phyloP scores from a whole-genome alignment of 1,140 invertebrate genomes.

The Orussus abietinus region DNA sequence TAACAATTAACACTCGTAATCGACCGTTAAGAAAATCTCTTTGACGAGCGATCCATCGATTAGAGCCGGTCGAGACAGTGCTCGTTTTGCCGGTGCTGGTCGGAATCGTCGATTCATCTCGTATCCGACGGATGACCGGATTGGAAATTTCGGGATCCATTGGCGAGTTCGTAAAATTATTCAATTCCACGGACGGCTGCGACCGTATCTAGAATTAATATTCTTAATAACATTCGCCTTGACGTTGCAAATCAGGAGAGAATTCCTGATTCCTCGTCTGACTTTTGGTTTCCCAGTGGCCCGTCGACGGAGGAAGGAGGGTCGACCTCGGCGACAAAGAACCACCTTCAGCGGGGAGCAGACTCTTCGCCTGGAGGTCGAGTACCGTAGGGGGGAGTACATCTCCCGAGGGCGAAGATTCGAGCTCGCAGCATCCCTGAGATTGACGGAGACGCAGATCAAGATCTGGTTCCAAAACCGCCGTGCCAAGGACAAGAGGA shows the following conservation, averaged over 20 bases:
- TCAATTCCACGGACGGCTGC: no score
- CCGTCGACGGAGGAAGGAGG: constrained; percentile 77
- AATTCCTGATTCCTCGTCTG: not conserved
- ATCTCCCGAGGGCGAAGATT: constrained; percentile 81
- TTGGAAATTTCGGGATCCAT: no score
- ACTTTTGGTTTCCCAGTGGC: constrained; percentile 65
- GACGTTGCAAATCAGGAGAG: no score
- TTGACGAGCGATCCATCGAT: no score
- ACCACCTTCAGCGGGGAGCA: constrained; percentile 94
- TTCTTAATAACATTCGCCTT: constrained; percentile 2
- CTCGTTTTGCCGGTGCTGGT: no score
- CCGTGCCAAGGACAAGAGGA: constrained; percentile 90
- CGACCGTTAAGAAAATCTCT: no score
- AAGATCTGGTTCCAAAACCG: constrained; percentile 98
- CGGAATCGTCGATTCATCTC: no score
- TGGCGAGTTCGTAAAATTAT: no score
- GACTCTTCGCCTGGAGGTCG: constrained; percentile 83
- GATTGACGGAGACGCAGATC: constrained; percentile 88
- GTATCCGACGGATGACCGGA: no score
- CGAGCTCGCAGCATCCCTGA: constrained; percentile 79
- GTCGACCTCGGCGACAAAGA: constrained; percentile 78
- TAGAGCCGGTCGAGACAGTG: no score
- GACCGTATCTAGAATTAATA: not conserved
- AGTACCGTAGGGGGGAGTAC: constrained; percentile 87
- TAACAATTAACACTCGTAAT: no score